These are phyloP conservation scores for Thelaira solivaga DNA, from an alignment of 2,888 invertebrate genomes.

Conservation along the genomic window DNA sequence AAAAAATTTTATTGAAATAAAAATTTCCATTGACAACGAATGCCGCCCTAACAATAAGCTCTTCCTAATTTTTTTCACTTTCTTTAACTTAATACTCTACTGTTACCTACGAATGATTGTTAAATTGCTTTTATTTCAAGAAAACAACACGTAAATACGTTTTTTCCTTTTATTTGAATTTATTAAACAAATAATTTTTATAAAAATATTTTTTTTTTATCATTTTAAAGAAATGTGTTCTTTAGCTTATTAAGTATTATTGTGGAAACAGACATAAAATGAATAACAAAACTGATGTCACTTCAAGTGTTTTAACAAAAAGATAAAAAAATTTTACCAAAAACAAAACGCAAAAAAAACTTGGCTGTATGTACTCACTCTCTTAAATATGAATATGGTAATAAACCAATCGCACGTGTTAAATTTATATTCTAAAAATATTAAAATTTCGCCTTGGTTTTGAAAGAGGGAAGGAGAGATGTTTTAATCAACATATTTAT, in stretches of 20 bases:
- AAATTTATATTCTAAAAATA: background rate
- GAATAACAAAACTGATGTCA: conserved; percentile 41
- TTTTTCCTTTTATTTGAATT: conserved; percentile 10
- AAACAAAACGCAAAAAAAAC: background rate
- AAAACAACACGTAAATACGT: background rate
- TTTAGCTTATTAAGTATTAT: background rate
- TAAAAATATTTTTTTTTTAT: conserved; percentile 15
- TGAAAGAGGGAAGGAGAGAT: background rate
- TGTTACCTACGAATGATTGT: too few relatives aligned
- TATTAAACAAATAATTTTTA: conserved; percentile 31
- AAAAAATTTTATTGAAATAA: too few relatives aligned
- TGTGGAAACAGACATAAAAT: background rate
- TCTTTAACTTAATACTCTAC: too few relatives aligned
- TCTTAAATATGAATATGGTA: too few relatives aligned
- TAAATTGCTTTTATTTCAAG: background rate
- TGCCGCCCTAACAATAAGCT: too few relatives aligned
- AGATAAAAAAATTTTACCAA: background rate
- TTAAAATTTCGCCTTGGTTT: background rate
- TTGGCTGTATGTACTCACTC: too few relatives aligned
- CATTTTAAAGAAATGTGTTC: conserved; percentile 16
- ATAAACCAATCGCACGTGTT: conserved; percentile 32
- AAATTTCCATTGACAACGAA: too few relatives aligned
- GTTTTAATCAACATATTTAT: background rate
- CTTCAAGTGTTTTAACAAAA: conserved; percentile 48
- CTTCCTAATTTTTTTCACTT: too few relatives aligned